Percentiles rank a stretch among this genome's conserved stretches.
These are phyloP conservation scores for Cephus pulcher DNA, from an alignment of 2,888 invertebrate species.

Conservation along the genomic window DNA sequence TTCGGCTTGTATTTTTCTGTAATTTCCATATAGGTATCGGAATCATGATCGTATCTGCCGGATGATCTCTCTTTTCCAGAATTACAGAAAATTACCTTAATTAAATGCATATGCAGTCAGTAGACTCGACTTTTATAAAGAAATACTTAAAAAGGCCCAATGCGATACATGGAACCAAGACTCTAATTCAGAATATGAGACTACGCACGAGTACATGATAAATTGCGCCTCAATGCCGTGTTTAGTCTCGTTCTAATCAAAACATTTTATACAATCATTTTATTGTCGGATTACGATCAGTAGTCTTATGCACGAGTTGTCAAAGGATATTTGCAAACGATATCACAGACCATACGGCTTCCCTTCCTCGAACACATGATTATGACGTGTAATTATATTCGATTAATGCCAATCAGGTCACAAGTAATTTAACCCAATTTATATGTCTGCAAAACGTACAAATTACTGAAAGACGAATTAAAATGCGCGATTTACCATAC, in stretches of 20 bases:
- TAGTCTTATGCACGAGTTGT: not conserved
- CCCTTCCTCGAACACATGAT: no score
- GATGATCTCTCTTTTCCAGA: not conserved
- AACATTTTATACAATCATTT: not conserved
- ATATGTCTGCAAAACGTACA: not conserved
- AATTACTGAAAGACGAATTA: not conserved
- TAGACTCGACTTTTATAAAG: conserved; percentile 11
- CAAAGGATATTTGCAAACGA: not conserved
- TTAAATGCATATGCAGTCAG: conserved; percentile 23
- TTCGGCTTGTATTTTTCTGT: conserved; percentile 26
- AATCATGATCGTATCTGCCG: not conserved
- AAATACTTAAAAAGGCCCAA: not conserved
- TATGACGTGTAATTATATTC: no score
- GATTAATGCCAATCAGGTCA: not conserved
- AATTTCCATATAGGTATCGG: not conserved
- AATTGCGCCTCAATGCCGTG: not conserved
- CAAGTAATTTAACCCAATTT: not conserved
- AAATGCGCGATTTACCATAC: not conserved
- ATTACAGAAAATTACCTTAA: conserved; percentile 17
- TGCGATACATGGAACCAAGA: not conserved
- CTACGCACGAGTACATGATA: not conserved
- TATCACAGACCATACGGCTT: not conserved
- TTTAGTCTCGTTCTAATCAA: not conserved
- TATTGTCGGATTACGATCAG: not conserved
- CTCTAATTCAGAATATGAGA: not conserved